Evolutionary conservation across 1,140 invertebrate genomes (phyloP).

Genomic region (Drosophila cardini): DNA sequence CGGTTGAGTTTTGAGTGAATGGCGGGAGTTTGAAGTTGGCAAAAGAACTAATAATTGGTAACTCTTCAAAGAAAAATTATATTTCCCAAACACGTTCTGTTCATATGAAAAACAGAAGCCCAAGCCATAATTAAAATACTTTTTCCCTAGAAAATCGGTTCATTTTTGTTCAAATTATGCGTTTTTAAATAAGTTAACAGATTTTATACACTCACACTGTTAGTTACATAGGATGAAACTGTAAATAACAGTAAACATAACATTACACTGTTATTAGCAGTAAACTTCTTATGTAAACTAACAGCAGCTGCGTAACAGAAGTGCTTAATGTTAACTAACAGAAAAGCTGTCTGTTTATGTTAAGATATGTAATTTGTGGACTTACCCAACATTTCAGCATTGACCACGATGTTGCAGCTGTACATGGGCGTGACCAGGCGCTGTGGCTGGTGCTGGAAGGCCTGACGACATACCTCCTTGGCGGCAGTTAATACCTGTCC

Average conservation of each 20-base stretch:
- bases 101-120: too few species aligned
- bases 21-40: neutral
- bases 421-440: conserved; percentile 98
- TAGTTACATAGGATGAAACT: too few species aligned
- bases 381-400: conserved; percentile 96
- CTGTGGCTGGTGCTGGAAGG: conserved; percentile 95
- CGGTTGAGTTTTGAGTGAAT: neutral
- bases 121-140: too few species aligned
- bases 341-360: neutral
- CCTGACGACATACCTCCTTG: conserved; percentile 94
- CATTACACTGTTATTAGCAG: too few species aligned
- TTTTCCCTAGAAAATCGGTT: too few species aligned
- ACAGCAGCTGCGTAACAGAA: neutral
- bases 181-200: too few species aligned
- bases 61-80: too few species aligned
- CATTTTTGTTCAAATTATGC: too few species aligned
- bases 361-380: conserved; percentile 44
- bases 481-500: conserved; percentile 97
- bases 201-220: too few species aligned
- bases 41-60: neutral
- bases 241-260: too few species aligned
- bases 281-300: too few species aligned
- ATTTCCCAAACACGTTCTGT: too few species aligned
- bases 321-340: neutral
- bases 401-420: conserved; percentile 96